Percentiles rank a stretch among this genome's conserved stretches.
These are phyloP conservation scores for Zenarchopterus dispar DNA, from an alignment of 2,797 vertebrate species.

Conservation along the genomic window DNA sequence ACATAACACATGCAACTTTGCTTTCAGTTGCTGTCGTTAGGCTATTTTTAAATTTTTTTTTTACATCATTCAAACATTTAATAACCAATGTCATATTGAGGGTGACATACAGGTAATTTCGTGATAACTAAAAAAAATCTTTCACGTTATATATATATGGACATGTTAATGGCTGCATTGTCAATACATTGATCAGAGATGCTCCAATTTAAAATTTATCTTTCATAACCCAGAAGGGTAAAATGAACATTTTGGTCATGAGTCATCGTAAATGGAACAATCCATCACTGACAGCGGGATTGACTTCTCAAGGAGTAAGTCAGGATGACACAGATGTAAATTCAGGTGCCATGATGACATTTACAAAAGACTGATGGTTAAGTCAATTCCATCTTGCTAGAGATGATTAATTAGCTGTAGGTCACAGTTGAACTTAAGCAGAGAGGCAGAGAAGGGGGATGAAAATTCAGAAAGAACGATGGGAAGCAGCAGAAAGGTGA, in stretches of 20 bases:
- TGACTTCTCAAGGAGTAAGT: slow-evolving; percentile 4
- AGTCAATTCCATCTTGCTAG: not conserved
- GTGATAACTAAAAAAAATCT: not conserved
- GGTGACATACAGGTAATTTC: not conserved
- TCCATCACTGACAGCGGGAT: not conserved
- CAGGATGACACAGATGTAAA: slow-evolving; percentile 1
- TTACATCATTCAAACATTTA: slow-evolving; percentile 6
- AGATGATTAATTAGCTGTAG: slow-evolving; percentile 13
- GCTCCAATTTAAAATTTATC: not conserved
- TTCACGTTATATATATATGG: not conserved
- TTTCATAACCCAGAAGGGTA: not conserved
- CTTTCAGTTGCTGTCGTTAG: slow-evolving; percentile 1
- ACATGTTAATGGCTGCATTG: not conserved
- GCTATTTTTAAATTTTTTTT: no score
- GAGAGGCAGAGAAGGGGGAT: slow-evolving; percentile 1
- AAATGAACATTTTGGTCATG: not conserved
- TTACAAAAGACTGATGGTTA: slow-evolving; percentile 24
- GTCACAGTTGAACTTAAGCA: not conserved
- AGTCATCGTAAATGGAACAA: not conserved
- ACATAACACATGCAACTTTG: not conserved
- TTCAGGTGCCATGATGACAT: slow-evolving; percentile 23
- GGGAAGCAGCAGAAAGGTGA: not conserved
- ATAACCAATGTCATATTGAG: not conserved
- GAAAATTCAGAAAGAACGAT: slow-evolving; percentile 10
- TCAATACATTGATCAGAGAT: not conserved